Base-by-base conservation (phyloP, 2,888 invertebrate species). In the Heliconius hortense region DNA sequence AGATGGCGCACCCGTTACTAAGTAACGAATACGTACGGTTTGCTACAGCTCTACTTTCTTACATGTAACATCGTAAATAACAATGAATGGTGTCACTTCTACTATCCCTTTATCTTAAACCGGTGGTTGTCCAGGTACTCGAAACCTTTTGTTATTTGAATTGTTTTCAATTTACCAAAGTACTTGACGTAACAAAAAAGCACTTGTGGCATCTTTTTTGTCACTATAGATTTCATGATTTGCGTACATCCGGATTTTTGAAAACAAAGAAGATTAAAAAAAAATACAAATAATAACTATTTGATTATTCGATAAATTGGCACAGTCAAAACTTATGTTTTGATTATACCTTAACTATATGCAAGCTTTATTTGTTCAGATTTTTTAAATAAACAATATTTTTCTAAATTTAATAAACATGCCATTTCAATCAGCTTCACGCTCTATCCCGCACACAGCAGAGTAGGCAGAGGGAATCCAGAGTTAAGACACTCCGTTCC, bases 131-230 rank as follows among this genome's bases (percentile, higher is more conserved):
- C 59, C 75, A 77, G 75, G 75, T 78, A 78, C 73, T 76, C 43
- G 70, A 75, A 75, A n/a, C 56, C 64, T 60, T 77, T 76, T 73
- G 63, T 76, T 76, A 60, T 75, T 73, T 72, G 63, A 73, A 75
- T 73, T 63, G 71, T 77, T 66, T 59, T 62, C 48, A 26, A 60
- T 53, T 66, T 74, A 68, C 62, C 63, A 69, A 62, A 35, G 60
- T 64, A 76, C 76, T 76, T 76, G 73, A 73, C 35, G 56, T 73
- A 63, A 73, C 72, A 21, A 31, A 26, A 69, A 59, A 28, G 2
- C 43, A 39, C 26, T 62, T 69, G 63, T 70, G 63, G 53, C 24
- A 69, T 35, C 13, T 53, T 69, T n/a, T 74, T 62, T 63, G 63
- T 63, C 35, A 62, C 43, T 68, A 28, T 43, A 31, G 11, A 63